Evolutionary conservation across 2,797 vertebrate genomes (phyloP).

Genomic region (Eidolon dupreanum): DNA sequence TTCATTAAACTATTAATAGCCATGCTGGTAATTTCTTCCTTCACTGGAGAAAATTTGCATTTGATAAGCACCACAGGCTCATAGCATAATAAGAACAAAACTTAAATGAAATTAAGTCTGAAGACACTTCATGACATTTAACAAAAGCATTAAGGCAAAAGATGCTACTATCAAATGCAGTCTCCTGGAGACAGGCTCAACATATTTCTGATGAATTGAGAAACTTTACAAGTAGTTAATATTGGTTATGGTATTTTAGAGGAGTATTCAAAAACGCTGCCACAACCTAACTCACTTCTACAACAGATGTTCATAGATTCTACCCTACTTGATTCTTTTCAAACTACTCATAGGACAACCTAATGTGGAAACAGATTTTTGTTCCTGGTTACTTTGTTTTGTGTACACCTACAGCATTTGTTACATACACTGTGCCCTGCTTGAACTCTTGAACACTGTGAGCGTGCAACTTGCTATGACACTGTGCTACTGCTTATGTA

Average conservation of each 20-base stretch:
- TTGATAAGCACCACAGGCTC: conserved; percentile 69
- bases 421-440: neutral
- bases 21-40: conserved; percentile 66
- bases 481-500: neutral
- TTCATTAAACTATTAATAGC: conserved; percentile 73
- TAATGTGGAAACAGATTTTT: neutral
- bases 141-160: conserved; percentile 45
- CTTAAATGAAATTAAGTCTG: conserved; percentile 70
- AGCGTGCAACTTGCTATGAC: neutral
- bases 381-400: neutral
- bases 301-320: neutral
- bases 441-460: neutral
- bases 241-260: neutral
- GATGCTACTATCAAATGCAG: neutral
- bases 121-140: conserved; percentile 58
- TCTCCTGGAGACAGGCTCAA: neutral
- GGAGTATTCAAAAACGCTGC: neutral
- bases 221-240: neutral
- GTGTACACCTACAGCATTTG: neutral
- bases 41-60: conserved; percentile 74
- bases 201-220: neutral
- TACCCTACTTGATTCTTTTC: neutral
- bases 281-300: neutral
- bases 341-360: neutral
- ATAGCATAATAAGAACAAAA: conserved; percentile 64